Percentiles rank a stretch among this genome's conserved stretches.
Conservation (phyloP, 2,888 invertebrate species). For the Entomobrya proxima region DNA sequence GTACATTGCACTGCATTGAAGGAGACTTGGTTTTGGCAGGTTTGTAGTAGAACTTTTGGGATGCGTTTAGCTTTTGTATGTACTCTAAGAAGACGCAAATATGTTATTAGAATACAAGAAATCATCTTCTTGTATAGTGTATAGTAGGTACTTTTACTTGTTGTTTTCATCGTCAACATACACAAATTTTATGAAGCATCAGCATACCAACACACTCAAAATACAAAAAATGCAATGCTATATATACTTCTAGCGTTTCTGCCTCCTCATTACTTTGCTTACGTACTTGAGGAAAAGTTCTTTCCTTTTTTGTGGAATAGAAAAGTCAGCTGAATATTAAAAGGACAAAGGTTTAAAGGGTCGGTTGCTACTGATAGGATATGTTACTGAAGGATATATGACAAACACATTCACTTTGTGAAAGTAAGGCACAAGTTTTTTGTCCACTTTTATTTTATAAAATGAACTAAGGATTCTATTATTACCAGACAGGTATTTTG, state of each 20-base stretch:
- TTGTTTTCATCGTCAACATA: background rate
- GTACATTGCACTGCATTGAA: constrained; percentile 13
- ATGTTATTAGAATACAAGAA: background rate
- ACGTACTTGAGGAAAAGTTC: background rate
- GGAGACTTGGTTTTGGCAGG: constrained; percentile 5
- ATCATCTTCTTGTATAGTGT: background rate
- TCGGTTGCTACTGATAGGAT: background rate
- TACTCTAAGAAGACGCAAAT: background rate
- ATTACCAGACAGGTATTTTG: no score
- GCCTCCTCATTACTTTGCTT: background rate
- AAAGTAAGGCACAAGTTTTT: background rate
- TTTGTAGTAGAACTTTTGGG: background rate
- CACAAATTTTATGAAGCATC: background rate
- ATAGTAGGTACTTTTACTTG: background rate
- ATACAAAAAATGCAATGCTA: background rate
- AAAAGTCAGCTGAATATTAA: background rate
- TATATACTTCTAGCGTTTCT: background rate
- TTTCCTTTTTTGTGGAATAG: background rate
- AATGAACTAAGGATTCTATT: background rate
- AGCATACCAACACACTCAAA: background rate
- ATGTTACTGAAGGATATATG: background rate
- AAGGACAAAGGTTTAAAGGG: background rate
- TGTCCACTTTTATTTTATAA: background rate
- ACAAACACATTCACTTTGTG: background rate
- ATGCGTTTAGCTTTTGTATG: background rate